phyloP scores from a whole-genome alignment of 2,888 invertebrate species.

The Cephus runcator region DNA sequence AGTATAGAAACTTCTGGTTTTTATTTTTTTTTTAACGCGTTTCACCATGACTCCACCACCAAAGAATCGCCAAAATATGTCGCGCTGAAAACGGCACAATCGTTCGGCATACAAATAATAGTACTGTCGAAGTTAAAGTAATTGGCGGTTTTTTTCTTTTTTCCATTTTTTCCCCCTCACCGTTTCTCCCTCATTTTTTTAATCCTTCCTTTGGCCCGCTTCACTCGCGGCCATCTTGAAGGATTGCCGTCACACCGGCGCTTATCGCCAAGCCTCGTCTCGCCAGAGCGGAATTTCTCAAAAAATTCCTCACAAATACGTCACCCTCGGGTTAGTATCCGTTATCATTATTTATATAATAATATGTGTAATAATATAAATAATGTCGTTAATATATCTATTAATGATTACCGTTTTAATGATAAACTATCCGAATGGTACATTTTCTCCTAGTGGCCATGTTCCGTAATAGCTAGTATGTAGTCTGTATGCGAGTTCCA shows the following conservation, averaged over 20 bases:
- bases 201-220: slow-evolving; percentile 12
- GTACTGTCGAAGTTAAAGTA: slow-evolving; percentile 64
- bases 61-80: slow-evolving; percentile 64
- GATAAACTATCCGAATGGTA: slow-evolving; percentile 62
- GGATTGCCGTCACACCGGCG: slow-evolving; percentile 14
- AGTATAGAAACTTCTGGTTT: slow-evolving; percentile 64
- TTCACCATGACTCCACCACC: slow-evolving; percentile 51
- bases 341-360: slow-evolving; percentile 59
- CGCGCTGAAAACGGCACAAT: slow-evolving; percentile 64
- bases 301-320: slow-evolving; percentile 36
- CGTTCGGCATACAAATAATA: slow-evolving; percentile 65
- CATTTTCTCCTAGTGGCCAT: slow-evolving; percentile 58
- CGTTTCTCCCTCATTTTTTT: slow-evolving; percentile 6
- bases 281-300: too few relatives aligned
- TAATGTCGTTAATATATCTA: slow-evolving; percentile 62
- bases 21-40: slow-evolving; percentile 50
- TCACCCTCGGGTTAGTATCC: slow-evolving; percentile 57
- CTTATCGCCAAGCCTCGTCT: neutral
- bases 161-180: slow-evolving; percentile 19
- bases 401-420: slow-evolving; percentile 61
- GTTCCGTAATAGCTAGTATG: slow-evolving; percentile 48
- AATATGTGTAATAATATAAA: slow-evolving; percentile 63
- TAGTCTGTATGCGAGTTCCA: slow-evolving; percentile 57
- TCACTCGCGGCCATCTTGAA: slow-evolving; percentile 10
- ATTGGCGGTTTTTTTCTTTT: slow-evolving; percentile 54